A percentile compares a stretch with the other conserved stretches of the same genome.
Evolutionary conservation across 2,113 vertebrate species (phyloP).

Genomic region (Syngnathus floridae): DNA sequence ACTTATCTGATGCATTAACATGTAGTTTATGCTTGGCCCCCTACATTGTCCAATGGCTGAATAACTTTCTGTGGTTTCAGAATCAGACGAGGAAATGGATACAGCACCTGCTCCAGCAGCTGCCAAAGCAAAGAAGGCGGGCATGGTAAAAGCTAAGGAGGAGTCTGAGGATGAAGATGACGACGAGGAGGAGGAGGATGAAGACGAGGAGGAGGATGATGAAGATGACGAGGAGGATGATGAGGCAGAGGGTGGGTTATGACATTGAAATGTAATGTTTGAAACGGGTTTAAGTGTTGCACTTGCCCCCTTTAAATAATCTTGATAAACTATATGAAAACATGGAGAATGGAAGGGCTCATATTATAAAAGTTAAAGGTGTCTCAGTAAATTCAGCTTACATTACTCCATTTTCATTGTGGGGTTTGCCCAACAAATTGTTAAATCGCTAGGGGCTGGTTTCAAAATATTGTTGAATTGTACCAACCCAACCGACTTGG

Average conservation of each 20-base stretch:
- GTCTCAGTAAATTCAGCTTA: background rate
- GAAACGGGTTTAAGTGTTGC: background rate
- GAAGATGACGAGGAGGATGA: slow-evolving; percentile 63
- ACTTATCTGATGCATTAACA: slow-evolving; percentile 64
- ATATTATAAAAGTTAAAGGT: background rate
- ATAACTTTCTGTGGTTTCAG: slow-evolving; percentile 53
- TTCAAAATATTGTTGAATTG: background rate
- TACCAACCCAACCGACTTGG: background rate
- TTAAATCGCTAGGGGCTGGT: background rate
- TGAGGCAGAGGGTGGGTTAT: slow-evolving; percentile 56
- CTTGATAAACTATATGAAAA: background rate
- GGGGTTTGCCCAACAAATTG: background rate
- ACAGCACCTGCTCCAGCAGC: slow-evolving; percentile 64
- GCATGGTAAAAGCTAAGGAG: slow-evolving; percentile 78
- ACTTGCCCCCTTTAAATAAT: too few species aligned
- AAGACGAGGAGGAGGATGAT: slow-evolving; percentile 76
- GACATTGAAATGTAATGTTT: background rate
- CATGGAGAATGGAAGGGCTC: background rate
- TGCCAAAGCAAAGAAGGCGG: slow-evolving; percentile 79
- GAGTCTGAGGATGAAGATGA: slow-evolving; percentile 77
- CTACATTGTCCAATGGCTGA: rapidly evolving
- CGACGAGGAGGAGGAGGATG: slow-evolving; percentile 73
- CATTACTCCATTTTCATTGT: background rate
- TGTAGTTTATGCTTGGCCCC: background rate
- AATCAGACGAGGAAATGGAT: slow-evolving; percentile 92